Evolutionary conservation across 2,113 vertebrate species (phyloP).

Genomic region (Gambusia holbrooki): DNA sequence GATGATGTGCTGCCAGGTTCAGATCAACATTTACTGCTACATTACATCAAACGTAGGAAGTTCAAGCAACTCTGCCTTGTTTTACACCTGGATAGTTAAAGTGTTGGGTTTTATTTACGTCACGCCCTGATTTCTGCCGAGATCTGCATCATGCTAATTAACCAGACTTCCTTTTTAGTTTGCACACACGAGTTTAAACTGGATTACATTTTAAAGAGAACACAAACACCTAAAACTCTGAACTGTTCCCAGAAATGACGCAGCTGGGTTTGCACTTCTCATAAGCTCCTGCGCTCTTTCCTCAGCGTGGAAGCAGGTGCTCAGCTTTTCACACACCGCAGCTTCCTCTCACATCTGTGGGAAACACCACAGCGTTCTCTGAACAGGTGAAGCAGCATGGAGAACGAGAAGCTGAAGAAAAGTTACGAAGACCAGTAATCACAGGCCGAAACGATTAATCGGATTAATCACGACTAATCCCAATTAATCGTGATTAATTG

Average conservation of each 20-base stretch:
- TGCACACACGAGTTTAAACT: background rate
- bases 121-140: background rate
- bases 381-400: background rate
- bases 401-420: background rate
- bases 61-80: background rate
- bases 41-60: background rate
- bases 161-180: background rate
- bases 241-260: slow-evolving; percentile 12
- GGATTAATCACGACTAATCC: too few species aligned
- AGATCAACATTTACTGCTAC: slow-evolving; percentile 13
- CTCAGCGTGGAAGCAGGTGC: background rate
- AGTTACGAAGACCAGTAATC: background rate
- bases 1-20: slow-evolving; percentile 6
- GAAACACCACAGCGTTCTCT: background rate
- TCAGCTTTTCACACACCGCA: background rate
- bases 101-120: background rate
- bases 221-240: background rate
- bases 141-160: slow-evolving; percentile 35
- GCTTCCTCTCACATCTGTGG: slow-evolving; percentile 8
- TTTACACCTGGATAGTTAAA: background rate
- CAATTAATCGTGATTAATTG: too few species aligned
- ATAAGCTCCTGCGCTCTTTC: slow-evolving; percentile 19
- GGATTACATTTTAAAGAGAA: slow-evolving; percentile 27
- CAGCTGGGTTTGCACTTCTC: background rate
- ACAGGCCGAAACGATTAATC: background rate